Evolutionary conservation across 1,140 invertebrate genomes (phyloP), one percentile per base, ranked within the genome.

Genomic region (Stegodyphus dumicola): DNA sequence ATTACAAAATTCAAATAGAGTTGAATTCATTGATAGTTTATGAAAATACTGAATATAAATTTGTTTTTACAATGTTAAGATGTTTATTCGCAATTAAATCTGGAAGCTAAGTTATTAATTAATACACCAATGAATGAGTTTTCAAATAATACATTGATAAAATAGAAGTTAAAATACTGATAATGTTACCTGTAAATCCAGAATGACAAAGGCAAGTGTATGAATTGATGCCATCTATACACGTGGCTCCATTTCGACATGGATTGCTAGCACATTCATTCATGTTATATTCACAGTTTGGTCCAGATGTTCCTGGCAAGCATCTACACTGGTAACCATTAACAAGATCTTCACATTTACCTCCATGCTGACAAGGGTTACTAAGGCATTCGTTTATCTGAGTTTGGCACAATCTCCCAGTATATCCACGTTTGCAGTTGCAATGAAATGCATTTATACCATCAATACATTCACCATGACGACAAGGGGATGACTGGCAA

Each of bases 331-430:
- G 92, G 89, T 92, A 95, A 18, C 93, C 93, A 87, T 93, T 92
- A 1, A 92, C 76, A 48, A 92, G 92, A 88, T 95, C 93, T 5
- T 93, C 92, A 91, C 96, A 98, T 33, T 92, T 94, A 17, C 94
- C 96, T 66, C 89, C 90, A 80, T 84, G 54, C 33, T 79, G 70
- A 60, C 87, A 88, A 13, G 87, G 86, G 65, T 70, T 83, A 0
- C 94, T 96, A 87, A 95, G 94, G 91, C 97, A 98, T 90, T 98
- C 97, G 90, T 99, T 95, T 89, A 98, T 96, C 91, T 98, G 94
- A 0, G 94, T 95, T 89, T 97, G 95, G 89, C 96, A 98, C 1
- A 97, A 91, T 73, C 93, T 92, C 17, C 97, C 97, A 53, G 94
- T 94, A 90, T 95, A 99, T 0, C 98, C 98, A 89, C 96, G 94